Base-by-base conservation (phyloP, 2,888 invertebrate species). In the Antheraea assamensis region DNA sequence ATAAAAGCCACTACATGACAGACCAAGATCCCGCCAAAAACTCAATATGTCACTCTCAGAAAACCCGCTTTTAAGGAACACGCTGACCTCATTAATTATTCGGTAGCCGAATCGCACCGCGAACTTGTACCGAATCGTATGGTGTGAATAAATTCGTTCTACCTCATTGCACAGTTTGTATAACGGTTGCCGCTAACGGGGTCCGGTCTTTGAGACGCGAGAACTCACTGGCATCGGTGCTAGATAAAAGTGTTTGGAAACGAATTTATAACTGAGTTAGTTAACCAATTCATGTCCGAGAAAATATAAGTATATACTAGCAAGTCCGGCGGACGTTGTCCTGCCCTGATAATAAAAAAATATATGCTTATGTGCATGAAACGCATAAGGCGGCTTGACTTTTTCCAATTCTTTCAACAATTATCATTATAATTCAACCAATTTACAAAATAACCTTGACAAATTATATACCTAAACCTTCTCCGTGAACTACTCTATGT, bases 151-250 rank as follows among this genome's bases (percentile, higher is more conserved):
- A n/a, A 68, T 68, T 35, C 35, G 58, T 58, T 70, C 42, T 70
- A 73, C 76, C 78, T 74, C 76, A 78, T 78, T 78, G 78, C 78
- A 79, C 76, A 81, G 83, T 85, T 84, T 80, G 81, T 75, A 78
- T 86, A 85, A 85, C 86, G 84, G 85, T 83, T 71, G 73, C 76
- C 76, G 73, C 73, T 82, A 84, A 86, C 84, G 85, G 87, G 76
- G 81, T 77, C 64, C 76, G 80, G 79, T 77, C 35, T 68, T 15
- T 35, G 58, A 55, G 35, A 30, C 58, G 52, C 55, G 19, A 64
- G 61, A 64, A 64, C 61, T 64, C 5, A 52, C 30, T 71, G 5
- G 58, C 17, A 24, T 61, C 31, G 19, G 1, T 68, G 2, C 13
- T 7, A 68, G 35, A 35, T 68, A 68, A 31, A 35, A 35, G 10